Percentiles rank a stretch among this genome's conserved stretches.
These are phyloP conservation scores for Sebastes itinus DNA, from an alignment of 2,797 vertebrate genomes.

Conservation along the genomic window DNA sequence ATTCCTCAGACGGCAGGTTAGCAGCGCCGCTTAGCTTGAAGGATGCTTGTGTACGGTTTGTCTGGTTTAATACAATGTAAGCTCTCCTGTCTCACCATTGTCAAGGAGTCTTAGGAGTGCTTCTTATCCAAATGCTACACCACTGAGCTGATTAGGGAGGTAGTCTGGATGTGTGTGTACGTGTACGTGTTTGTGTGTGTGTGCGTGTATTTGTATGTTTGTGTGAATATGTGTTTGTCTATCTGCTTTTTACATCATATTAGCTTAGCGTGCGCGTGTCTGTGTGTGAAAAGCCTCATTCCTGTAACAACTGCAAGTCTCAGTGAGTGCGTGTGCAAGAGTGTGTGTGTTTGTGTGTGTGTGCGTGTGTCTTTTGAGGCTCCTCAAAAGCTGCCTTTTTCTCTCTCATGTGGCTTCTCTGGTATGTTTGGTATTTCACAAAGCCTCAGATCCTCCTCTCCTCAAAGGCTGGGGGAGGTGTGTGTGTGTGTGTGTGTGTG, in stretches of 20 bases:
- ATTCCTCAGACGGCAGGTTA: conserved; percentile 36
- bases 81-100: conserved; percentile 75
- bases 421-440: conserved; percentile 84
- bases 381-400: conserved; percentile 75
- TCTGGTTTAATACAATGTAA: conserved; percentile 75
- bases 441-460: conserved; percentile 79
- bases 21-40: conserved; percentile 56
- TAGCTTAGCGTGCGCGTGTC: conserved; percentile 12
- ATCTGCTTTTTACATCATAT: conserved; percentile 48
- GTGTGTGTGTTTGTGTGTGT: not conserved
- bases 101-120: conserved; percentile 67
- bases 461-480: conserved; percentile 68
- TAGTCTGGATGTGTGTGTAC: conserved; percentile 7
- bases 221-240: conserved; percentile 31
- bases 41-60: conserved; percentile 68
- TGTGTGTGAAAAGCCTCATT: conserved; percentile 46
- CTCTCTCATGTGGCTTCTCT: conserved; percentile 80
- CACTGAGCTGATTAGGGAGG: conserved; percentile 74
- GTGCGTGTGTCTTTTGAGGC: conserved; percentile 63
- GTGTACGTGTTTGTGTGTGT: not conserved
- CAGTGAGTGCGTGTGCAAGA: not conserved
- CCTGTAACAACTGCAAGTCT: conserved; percentile 54
- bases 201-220: conserved; percentile 3
- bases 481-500: conserved; percentile 42
- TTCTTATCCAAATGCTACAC: conserved; percentile 72